Evolutionary conservation across 2,888 invertebrate species (phyloP), one percentile per base, ranked within the genome.

Genomic region (Philereme vetulata): DNA sequence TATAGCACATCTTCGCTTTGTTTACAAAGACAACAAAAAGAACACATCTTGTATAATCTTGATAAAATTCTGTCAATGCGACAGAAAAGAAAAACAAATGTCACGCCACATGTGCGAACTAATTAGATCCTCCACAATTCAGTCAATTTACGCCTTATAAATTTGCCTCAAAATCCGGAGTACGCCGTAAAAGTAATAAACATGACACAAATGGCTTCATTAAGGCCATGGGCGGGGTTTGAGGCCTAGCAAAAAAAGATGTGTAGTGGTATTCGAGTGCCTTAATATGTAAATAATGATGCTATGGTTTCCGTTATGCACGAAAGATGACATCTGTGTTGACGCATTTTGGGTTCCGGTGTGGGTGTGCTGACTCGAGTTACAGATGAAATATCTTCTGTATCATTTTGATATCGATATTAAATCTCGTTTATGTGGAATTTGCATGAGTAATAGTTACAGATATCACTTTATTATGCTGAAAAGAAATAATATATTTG

Each of bases 201-300:
- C 82, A 83, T 90, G 91, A 91, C 90, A 81, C 75, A 88, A 92
- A 92, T 85, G 84, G 84, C 86, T 91, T 91, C 90, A 92, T 91
- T 92, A 92, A 85, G 79, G 78, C 77, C 69, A 72, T 77, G 79
- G 87, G 87, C 86, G 88, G 86, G 75, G 85, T 81, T 79, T 81
- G 81, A 72, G 79, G 76, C 69, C 80, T 83, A 85, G 84, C 86
- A 88, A 90, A 90, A 58, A 91, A 91, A 86, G 75, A 80, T 79
- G 76, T 80, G 76, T 82, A 80, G 83, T 80, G 80, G 67, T 67
- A 74, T 77, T 77, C 74, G 54, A 57, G 62, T 36, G 70, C 81
- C 81, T 84, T 89, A 88, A 89, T 89, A 89, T 85, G 83, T 89
- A 89, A 86, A 87, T 90, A 90, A 91, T 88, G 90, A 86, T 78